These are phyloP conservation scores for Coilia nasus DNA, from an alignment of 2,797 vertebrate genomes.

Conservation along the genomic window DNA sequence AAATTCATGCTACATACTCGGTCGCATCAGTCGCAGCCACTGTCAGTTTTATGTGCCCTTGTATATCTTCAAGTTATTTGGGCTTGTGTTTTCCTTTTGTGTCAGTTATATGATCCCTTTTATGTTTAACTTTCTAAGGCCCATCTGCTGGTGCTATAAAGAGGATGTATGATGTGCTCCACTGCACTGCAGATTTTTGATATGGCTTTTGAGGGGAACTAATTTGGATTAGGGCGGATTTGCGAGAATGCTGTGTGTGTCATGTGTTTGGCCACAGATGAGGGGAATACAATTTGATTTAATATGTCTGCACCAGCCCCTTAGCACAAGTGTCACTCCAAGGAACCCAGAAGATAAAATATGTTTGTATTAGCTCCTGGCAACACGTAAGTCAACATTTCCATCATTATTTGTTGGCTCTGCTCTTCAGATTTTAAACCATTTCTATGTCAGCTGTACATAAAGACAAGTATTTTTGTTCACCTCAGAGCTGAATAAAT, in stretches of 20 bases:
- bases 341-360: not conserved
- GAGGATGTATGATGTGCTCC: conserved; percentile 21
- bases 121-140: conserved; percentile 29
- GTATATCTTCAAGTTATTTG: conserved; percentile 20
- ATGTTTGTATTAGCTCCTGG: not conserved
- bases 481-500: too few relatives aligned
- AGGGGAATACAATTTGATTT: conserved; percentile 35
- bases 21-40: not conserved
- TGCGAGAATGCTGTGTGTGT: conserved; percentile 41
- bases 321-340: conserved; percentile 26
- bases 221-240: conserved; percentile 55
- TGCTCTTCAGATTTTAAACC: not conserved
- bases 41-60: conserved; percentile 25
- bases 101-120: conserved; percentile 48
- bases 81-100: conserved; percentile 35
- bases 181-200: conserved; percentile 35
- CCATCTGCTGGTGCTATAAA: conserved; percentile 49
- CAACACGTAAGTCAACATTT: not conserved
- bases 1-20: not conserved
- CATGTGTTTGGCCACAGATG: conserved; percentile 31
- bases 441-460: not conserved
- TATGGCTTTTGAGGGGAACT: conserved; percentile 39
- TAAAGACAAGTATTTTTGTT: too few relatives aligned
- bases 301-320: conserved; percentile 26
- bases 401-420: not conserved